Percentiles rank a stretch among this genome's conserved stretches.
Evolutionary conservation across 2,797 vertebrate species (phyloP).

Genomic region (Paratrypauchen microcephalus): DNA sequence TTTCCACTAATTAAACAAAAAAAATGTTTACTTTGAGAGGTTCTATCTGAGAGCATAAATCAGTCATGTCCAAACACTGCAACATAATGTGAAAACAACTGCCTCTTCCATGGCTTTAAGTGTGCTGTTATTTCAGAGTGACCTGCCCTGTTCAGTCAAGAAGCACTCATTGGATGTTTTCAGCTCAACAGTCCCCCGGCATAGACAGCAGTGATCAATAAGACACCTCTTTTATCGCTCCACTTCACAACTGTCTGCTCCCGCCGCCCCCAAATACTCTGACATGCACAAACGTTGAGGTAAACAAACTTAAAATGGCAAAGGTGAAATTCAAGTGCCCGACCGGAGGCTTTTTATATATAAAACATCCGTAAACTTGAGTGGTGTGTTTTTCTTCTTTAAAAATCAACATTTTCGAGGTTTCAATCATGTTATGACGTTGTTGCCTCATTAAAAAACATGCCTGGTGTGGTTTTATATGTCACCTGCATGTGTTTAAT

Average conservation of each 20-base stretch:
- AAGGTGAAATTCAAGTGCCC: constrained; percentile 57
- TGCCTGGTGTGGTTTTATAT: no score
- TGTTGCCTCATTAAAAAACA: no score
- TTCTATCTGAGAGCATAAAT: neutral
- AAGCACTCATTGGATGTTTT: constrained; percentile 76
- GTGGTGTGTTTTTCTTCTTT: constrained; percentile 12
- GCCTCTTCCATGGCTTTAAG: constrained; percentile 28
- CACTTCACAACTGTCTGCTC: constrained; percentile 71
- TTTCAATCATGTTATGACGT: no score
- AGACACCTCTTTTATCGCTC: constrained; percentile 71
- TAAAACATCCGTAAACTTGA: constrained; percentile 24
- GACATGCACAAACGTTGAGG: constrained; percentile 56
- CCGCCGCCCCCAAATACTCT: constrained; percentile 52
- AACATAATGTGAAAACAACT: constrained; percentile 24
- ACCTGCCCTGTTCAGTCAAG: constrained; percentile 69
- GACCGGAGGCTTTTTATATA: constrained; percentile 33
- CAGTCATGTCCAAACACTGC: constrained; percentile 3
- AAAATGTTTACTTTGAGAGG: neutral
- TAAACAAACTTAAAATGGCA: constrained; percentile 69
- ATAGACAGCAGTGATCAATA: constrained; percentile 75
- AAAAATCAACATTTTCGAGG: neutral
- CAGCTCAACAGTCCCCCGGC: constrained; percentile 68
- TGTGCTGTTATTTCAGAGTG: constrained; percentile 62
- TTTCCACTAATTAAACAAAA: neutral
- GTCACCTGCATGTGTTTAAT: no score